These are phyloP conservation scores for Leucophenga montana DNA, from an alignment of 2,888 invertebrate species.

Conservation along the genomic window DNA sequence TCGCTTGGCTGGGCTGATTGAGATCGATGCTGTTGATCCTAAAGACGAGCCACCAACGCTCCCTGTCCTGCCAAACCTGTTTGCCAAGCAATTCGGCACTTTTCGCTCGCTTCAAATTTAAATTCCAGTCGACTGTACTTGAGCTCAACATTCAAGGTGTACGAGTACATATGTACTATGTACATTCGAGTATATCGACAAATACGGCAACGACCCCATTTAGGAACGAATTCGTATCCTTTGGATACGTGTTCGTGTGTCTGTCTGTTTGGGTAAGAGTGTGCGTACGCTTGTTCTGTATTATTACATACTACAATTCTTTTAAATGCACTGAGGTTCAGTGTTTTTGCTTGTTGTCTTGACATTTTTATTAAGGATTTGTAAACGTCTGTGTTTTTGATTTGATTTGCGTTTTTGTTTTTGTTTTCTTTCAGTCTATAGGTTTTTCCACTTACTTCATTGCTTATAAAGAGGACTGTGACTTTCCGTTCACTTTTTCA, in stretches of 20 bases:
- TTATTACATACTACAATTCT: background rate
- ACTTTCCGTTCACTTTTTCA: background rate
- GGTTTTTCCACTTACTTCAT: background rate
- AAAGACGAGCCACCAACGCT: background rate
- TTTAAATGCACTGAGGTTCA: too few relatives aligned
- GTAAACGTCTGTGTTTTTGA: background rate
- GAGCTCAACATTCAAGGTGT: background rate
- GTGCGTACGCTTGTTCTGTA: background rate
- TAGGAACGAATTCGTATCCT: background rate
- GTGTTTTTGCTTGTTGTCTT: background rate
- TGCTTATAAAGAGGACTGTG: background rate
- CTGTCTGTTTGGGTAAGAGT: background rate
- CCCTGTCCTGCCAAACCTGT: background rate
- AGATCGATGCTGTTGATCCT: background rate
- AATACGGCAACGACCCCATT: background rate
- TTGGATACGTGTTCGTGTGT: background rate
- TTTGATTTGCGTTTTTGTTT: too few relatives aligned
- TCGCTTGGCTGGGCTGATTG: background rate
- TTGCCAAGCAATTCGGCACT: background rate
- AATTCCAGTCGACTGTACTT: slow-evolving; percentile 1
- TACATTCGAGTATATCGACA: too few relatives aligned
- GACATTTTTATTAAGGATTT: background rate
- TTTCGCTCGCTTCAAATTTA: background rate
- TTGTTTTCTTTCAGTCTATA: background rate
- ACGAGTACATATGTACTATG: background rate